Evolutionary conservation across 2,797 vertebrate genomes (phyloP).

Genomic region (Nothura maculosa): DNA sequence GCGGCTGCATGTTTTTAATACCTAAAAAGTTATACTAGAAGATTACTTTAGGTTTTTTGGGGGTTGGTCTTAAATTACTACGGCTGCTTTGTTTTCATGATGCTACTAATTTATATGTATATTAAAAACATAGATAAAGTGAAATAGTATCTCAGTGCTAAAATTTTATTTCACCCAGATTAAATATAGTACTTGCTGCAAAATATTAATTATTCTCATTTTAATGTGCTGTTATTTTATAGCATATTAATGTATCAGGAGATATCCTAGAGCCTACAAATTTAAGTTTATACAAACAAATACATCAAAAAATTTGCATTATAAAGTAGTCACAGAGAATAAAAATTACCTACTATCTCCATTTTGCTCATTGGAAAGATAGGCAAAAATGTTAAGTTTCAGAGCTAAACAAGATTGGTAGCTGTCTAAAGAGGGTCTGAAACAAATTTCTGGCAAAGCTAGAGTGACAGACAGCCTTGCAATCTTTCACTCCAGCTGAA

Average conservation of each 20-base stretch:
- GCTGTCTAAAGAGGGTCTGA: not conserved
- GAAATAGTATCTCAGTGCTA: conserved; percentile 12
- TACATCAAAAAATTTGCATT: not conserved
- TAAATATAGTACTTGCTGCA: not conserved
- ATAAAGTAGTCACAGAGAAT: not conserved
- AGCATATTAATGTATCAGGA: conserved; percentile 5
- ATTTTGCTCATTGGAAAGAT: not conserved
- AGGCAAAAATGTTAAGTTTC: not conserved
- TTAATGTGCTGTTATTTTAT: not conserved
- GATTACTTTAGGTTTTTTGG: not conserved
- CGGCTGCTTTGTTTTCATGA: not conserved
- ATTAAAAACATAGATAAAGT: conserved; percentile 4
- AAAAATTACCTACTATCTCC: not conserved
- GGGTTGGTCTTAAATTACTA: not conserved
- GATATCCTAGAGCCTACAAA: not conserved
- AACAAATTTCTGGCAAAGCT: not conserved
- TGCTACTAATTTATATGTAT: conserved; percentile 11
- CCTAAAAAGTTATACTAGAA: not conserved
- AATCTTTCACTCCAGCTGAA: not conserved
- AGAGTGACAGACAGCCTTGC: not conserved
- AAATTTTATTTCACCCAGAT: conserved; percentile 4
- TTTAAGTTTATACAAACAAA: not conserved
- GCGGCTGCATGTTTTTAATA: conserved; percentile 1
- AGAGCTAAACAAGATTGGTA: not conserved
- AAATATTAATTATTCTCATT: conserved; percentile 34